A percentile compares a stretch with the other conserved stretches of the same genome.
Conservation (phyloP, 2,113 vertebrate genomes). For the Trichomycterus rosablanca region DNA sequence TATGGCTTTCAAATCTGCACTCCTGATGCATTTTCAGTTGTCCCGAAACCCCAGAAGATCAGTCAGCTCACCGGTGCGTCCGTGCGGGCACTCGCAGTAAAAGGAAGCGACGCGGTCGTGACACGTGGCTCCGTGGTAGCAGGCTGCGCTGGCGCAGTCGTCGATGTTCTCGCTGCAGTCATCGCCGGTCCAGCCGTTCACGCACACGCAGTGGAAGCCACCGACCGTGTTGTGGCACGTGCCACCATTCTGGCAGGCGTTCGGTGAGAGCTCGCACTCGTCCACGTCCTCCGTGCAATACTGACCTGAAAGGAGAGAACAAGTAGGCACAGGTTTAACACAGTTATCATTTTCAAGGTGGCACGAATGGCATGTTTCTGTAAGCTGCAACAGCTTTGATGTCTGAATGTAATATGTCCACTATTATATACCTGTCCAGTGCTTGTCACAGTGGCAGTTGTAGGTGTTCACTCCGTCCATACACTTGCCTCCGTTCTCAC, state of each 20-base stretch:
- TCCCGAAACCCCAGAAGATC: too few relatives aligned
- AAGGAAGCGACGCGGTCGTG: conserved; percentile 93
- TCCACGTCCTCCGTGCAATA: conserved; percentile 93
- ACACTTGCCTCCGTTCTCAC: conserved; percentile 81
- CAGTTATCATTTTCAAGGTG: not conserved
- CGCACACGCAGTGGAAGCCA: conserved; percentile 86
- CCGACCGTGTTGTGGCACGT: conserved; percentile 91
- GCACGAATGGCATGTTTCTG: too few relatives aligned
- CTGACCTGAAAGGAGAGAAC: conserved; percentile 71
- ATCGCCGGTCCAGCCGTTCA: conserved; percentile 91
- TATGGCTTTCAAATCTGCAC: too few relatives aligned
- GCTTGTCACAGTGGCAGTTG: conserved; percentile 85
- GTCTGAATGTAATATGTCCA: too few relatives aligned
- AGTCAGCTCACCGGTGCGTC: conserved; percentile 85
- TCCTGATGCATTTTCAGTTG: too few relatives aligned
- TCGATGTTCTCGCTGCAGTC: conserved; percentile 97
- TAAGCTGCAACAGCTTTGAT: too few relatives aligned
- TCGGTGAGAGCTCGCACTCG: conserved; percentile 91
- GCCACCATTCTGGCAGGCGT: conserved; percentile 90
- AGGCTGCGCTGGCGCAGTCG: conserved; percentile 87
- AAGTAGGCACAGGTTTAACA: not conserved
- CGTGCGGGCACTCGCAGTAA: conserved; percentile 94
- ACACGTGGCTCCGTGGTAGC: conserved; percentile 86
- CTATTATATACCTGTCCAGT: conserved; percentile 74
- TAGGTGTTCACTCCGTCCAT: conserved; percentile 92